phyloP scores from a whole-genome alignment of 2,888 invertebrate species.

The Metopia argyrocephala region DNA sequence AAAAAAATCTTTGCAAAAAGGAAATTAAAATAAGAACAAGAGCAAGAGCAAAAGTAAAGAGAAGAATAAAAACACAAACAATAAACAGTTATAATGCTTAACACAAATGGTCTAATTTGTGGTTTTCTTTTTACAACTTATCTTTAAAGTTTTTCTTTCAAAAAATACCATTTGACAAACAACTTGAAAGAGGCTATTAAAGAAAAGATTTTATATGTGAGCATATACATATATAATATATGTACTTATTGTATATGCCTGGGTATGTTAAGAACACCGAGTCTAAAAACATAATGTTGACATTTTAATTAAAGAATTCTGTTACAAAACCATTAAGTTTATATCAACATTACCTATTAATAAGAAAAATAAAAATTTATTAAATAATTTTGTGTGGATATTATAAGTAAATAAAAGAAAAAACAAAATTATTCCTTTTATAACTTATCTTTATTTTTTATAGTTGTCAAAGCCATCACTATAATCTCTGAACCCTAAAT shows the following conservation, averaged over 20 bases:
- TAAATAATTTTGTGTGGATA: not conserved
- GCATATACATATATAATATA: too few species aligned
- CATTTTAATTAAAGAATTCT: slow-evolving; percentile 9
- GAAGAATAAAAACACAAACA: not conserved
- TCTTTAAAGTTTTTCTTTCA: not conserved
- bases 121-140: slow-evolving; percentile 18
- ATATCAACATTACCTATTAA: not conserved
- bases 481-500: slow-evolving; percentile 1
- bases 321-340: not conserved
- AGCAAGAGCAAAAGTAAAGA: not conserved
- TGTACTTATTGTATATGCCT: not conserved
- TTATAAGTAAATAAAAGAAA: not conserved
- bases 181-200: too few species aligned
- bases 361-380: not conserved
- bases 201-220: not conserved
- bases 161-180: too few species aligned
- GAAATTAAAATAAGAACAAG: not conserved
- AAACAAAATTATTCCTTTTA: slow-evolving; percentile 11
- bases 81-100: slow-evolving; percentile 13
- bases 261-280: too few species aligned
- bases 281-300: slow-evolving; percentile 24
- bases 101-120: slow-evolving; percentile 44
- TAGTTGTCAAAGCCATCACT: slow-evolving; percentile 3
- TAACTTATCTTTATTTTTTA: not conserved
- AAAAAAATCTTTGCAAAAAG: not conserved